phyloP scores from a whole-genome alignment of 92 coral and sea anemone species.

The Umimayanthus kanabou region DNA sequence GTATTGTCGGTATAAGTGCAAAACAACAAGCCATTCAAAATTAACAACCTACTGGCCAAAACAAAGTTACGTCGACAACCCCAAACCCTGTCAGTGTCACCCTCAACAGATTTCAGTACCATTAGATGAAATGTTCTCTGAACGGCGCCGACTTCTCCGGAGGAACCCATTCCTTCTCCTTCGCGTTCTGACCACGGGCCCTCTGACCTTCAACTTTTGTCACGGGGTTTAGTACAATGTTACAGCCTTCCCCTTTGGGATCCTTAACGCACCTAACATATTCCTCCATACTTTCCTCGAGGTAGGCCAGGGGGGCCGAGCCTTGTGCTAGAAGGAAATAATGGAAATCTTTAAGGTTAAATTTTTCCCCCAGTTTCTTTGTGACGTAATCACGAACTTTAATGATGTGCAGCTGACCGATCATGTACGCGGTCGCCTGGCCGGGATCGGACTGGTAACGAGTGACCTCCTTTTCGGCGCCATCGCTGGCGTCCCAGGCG shows the following conservation, averaged over 20 bases:
- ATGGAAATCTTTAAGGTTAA: conserved; percentile 79
- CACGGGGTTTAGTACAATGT: conserved; percentile 66
- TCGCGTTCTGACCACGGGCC: background rate
- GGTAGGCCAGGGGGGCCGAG: conserved; percentile 79
- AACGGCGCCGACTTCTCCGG: conserved; percentile 22
- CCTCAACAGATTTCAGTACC: background rate
- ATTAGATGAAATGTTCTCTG: conserved; percentile 32
- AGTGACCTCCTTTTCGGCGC: conserved; percentile 84
- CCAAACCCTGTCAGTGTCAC: background rate
- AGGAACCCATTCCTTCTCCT: conserved; percentile 18
- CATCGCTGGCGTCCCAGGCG: conserved; percentile 94
- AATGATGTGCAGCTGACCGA: conserved; percentile 85
- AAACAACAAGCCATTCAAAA: background rate
- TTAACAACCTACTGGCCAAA: background rate
- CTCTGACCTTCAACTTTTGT: conserved; percentile 6
- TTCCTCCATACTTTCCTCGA: conserved; percentile 64
- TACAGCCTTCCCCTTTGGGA: conserved; percentile 62
- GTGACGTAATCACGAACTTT: conserved; percentile 75
- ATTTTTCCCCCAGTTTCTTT: conserved; percentile 57
- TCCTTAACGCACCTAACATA: conserved; percentile 73
- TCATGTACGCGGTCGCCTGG: conserved; percentile 94
- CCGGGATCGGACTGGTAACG: conserved; percentile 95
- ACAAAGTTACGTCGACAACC: background rate
- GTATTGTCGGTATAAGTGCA: background rate
- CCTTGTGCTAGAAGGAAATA: conserved; percentile 86